Evolutionary conservation across 2,888 invertebrate species (phyloP).

Genomic region (Drosophila infuscata): DNA sequence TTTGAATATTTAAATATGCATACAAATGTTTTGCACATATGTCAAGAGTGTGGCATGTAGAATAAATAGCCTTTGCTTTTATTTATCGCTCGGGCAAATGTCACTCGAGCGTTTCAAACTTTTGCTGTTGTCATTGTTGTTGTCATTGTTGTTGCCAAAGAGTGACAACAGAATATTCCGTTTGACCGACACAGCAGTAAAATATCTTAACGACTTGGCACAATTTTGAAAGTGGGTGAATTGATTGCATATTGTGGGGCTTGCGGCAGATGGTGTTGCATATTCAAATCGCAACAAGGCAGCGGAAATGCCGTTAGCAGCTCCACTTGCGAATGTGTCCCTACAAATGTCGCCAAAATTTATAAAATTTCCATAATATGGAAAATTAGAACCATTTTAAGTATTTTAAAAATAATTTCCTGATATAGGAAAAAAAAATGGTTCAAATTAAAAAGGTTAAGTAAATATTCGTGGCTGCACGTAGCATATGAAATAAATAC

Average conservation of each 20-base stretch:
- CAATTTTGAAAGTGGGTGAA: slow-evolving; percentile 49
- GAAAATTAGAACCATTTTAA: background rate
- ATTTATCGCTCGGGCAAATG: slow-evolving; percentile 73
- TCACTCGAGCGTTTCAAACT: slow-evolving; percentile 61
- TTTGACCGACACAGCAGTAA: slow-evolving; percentile 20
- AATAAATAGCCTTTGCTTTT: slow-evolving; percentile 72
- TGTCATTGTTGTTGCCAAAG: slow-evolving; percentile 33
- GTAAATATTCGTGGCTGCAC: background rate
- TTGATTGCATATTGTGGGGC: slow-evolving; percentile 27
- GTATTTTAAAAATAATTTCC: background rate
- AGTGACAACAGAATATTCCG: slow-evolving; percentile 46
- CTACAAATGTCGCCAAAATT: background rate
- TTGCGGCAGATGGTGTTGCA: slow-evolving; percentile 40
- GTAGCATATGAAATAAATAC: background rate
- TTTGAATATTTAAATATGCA: slow-evolving; percentile 74
- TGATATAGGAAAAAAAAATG: background rate
- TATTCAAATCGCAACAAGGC: slow-evolving; percentile 16
- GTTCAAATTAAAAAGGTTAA: background rate
- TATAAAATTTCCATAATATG: background rate
- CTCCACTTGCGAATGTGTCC: background rate
- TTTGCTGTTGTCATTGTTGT: slow-evolving; percentile 2
- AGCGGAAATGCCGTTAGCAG: slow-evolving; percentile 19
- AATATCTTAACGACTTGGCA: slow-evolving; percentile 62
- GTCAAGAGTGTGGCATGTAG: slow-evolving; percentile 46
- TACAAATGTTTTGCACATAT: slow-evolving; percentile 3